These are phyloP conservation scores for Perdita meconis DNA, from an alignment of 2,888 invertebrate species.

Conservation along the genomic window DNA sequence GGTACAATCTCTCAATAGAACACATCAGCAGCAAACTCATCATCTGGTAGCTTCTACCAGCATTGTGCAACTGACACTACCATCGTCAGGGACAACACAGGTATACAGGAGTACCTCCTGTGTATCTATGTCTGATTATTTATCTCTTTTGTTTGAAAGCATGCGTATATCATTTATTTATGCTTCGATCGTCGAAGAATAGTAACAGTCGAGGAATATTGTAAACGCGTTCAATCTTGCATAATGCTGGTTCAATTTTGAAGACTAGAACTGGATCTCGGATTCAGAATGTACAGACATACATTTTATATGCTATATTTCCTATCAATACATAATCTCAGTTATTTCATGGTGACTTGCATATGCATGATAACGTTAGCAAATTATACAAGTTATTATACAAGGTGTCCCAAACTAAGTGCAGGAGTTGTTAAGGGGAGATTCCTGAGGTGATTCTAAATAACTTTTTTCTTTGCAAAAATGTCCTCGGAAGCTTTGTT, in stretches of 20 bases:
- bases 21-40: constrained; percentile 84
- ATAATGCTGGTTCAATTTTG: constrained; percentile 80
- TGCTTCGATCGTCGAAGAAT: constrained; percentile 41
- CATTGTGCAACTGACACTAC: constrained; percentile 94
- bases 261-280: constrained; percentile 14
- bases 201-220: constrained; percentile 14
- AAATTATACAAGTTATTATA: constrained; percentile 5
- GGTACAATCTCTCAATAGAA: constrained; percentile 85
- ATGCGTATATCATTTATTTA: constrained; percentile 61
- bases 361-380: constrained; percentile 53
- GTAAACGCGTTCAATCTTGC: constrained; percentile 70
- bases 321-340: neutral
- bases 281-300: too few species aligned
- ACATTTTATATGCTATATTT: neutral
- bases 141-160: constrained; percentile 57
- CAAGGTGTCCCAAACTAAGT: too few species aligned
- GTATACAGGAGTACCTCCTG: constrained; percentile 81
- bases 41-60: constrained; percentile 88
- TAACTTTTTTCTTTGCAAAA: too few species aligned
- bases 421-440: too few species aligned
- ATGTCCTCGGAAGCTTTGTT: too few species aligned
- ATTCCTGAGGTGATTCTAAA: too few species aligned
- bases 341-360: constrained; percentile 7
- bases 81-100: constrained; percentile 83
- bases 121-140: constrained; percentile 77